These are phyloP conservation scores for Noctilio leporinus DNA, from an alignment of 2,113 vertebrate genomes.

Conservation along the genomic window DNA sequence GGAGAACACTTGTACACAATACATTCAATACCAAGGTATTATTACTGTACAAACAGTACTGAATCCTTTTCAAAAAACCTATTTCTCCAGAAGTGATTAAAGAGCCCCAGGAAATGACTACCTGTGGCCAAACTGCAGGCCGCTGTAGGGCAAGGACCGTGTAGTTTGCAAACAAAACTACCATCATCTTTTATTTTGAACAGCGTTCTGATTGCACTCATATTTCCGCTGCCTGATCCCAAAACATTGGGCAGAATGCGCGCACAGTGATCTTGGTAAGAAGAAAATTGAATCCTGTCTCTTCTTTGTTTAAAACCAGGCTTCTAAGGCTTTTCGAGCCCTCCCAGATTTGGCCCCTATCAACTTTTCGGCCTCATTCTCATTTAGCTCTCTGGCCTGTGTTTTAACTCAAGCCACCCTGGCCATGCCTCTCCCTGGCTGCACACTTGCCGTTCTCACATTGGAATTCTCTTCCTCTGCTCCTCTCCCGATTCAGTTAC, in stretches of 20 bases:
- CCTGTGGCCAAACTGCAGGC: neutral
- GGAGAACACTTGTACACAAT: neutral
- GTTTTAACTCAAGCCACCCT: neutral
- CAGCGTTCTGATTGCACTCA: neutral
- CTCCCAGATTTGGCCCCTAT: neutral
- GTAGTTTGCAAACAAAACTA: neutral
- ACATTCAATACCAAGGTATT: neutral
- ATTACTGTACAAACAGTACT: neutral
- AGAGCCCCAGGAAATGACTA: neutral
- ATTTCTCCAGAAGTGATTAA: neutral
- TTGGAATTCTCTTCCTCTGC: neutral
- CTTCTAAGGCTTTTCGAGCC: neutral
- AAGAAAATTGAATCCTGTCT: neutral
- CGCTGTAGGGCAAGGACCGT: neutral
- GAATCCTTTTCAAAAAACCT: neutral
- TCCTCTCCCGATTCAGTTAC: neutral
- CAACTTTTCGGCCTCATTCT: neutral
- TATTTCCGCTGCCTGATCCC: neutral
- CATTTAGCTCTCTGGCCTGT: neutral
- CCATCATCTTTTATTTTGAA: neutral
- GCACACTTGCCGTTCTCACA: neutral
- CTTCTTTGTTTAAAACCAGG: neutral
- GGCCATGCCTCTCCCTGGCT: neutral
- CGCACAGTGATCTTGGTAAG: neutral
- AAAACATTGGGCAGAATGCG: neutral